A percentile compares a stretch with the other conserved stretches of the same genome.
Evolutionary conservation across 2,113 vertebrate genomes (phyloP).

Genomic region (Pseudorectes ferrugineus): DNA sequence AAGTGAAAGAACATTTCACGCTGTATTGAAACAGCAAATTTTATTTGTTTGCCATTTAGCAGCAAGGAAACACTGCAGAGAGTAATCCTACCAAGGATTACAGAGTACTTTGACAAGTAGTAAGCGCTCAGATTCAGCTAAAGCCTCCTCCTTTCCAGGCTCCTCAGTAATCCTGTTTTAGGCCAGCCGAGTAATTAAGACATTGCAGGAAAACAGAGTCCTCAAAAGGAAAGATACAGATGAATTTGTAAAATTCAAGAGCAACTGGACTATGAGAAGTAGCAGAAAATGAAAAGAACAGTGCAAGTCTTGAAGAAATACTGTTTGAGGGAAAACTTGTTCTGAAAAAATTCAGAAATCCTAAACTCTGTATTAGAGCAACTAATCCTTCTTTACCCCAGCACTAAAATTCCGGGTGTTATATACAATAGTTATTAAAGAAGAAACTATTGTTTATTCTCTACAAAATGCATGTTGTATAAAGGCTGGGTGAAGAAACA

Average conservation of each 20-base stretch:
- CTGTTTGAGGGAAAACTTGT: background rate
- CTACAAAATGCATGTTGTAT: background rate
- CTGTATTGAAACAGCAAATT: background rate
- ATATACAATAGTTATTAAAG: background rate
- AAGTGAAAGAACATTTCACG: background rate
- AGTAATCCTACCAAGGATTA: constrained; percentile 25
- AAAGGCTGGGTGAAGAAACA: background rate
- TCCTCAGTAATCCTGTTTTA: constrained; percentile 28
- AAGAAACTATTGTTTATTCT: background rate
- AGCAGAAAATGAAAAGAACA: background rate
- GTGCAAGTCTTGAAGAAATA: background rate
- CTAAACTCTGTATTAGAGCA: background rate
- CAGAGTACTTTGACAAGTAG: background rate
- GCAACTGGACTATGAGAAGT: background rate
- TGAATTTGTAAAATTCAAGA: background rate
- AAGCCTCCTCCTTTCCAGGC: background rate
- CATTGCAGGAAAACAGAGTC: background rate
- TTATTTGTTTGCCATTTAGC: constrained; percentile 34
- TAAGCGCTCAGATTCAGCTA: background rate
- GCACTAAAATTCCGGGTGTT: background rate
- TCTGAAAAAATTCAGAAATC: background rate
- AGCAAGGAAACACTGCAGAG: background rate
- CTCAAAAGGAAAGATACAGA: background rate
- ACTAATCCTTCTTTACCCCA: background rate
- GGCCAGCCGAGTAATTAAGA: constrained; percentile 27